These are phyloP conservation scores for Urocolius indicus DNA, from an alignment of 2,113 vertebrate species.

Conservation along the genomic window DNA sequence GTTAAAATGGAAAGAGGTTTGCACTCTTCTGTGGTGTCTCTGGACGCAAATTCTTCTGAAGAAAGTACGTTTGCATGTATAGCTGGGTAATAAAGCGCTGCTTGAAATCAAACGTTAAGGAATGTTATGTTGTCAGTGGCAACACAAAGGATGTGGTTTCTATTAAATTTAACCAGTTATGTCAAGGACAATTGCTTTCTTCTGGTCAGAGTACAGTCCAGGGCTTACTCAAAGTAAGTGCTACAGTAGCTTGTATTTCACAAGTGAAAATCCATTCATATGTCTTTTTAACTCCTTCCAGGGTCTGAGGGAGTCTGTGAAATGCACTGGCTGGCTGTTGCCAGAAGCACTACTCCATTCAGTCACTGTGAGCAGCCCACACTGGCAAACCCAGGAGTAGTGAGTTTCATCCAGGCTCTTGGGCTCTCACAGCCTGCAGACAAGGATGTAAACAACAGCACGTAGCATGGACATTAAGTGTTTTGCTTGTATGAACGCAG, in stretches of 20 bases:
- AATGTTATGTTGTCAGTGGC: constrained; percentile 57
- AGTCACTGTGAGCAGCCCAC: not conserved
- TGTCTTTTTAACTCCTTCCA: not conserved
- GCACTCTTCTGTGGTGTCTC: not conserved
- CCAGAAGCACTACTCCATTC: not conserved
- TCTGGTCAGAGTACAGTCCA: constrained; percentile 12
- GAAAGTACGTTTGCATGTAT: constrained; percentile 11
- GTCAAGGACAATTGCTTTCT: constrained; percentile 10
- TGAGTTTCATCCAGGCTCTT: not conserved
- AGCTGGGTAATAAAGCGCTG: not conserved
- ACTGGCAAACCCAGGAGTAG: not conserved
- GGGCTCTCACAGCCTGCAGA: not conserved
- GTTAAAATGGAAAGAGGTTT: not conserved
- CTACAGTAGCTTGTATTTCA: not conserved
- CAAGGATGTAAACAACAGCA: not conserved
- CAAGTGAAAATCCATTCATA: constrained; percentile 1
- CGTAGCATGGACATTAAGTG: not conserved
- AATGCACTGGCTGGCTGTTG: not conserved
- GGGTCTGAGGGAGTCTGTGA: not conserved
- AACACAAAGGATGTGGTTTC: constrained; percentile 63
- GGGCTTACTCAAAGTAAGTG: not conserved
- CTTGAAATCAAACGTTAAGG: constrained; percentile 58
- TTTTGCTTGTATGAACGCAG: not conserved
- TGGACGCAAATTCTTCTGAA: constrained; percentile 20
- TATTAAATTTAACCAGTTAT: constrained; percentile 54